Evolutionary conservation across 2,888 invertebrate genomes (phyloP), one percentile per base, ranked within the genome.

Genomic region (Drosophila niveifrons): DNA sequence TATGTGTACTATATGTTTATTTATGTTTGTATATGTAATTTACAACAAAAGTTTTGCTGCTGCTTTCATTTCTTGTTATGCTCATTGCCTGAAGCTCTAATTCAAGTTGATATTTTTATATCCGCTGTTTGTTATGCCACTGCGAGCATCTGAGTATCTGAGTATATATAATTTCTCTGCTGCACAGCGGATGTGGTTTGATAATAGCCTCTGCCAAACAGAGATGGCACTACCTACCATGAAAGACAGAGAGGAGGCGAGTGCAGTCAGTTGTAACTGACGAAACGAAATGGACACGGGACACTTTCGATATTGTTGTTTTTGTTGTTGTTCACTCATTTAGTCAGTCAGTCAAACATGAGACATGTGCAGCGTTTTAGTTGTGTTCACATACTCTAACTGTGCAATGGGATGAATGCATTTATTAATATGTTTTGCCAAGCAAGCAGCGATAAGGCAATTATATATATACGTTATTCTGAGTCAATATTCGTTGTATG

Each of bases 241-340:
- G 0, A 43, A 34, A 50, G 34, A 50, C 39, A 34, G 15, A 28
- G 28, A 31, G 23, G 34, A 46, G 10, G 29, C 52, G 76, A 72
- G 62, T 72, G 88, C 85, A 87, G 65, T 84, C 88, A 73, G 64
- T 85, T 83, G 88, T 87, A 82, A 87, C 82, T 87, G 88, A 78
- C 88, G 74, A 73, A 74, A 47, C 48, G 34, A 71, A 71, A 71
- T 48, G 67, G 55, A 63, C 58, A 62, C 53, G 71, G 71, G 65
- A 71, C 39, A 23, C 23, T 23, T 23, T 23, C 23, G 23, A 4
- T 23, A 4, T 23, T 6, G 23, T 23, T 23, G 23, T 23, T 6
- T 3, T 23, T 23, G 39, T 11, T 58, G 36, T 74, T 47, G 67
- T 58, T 47, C 50, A 48, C 55, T 87, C 82, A 82, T 82, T 82